Evolutionary conservation across 2,113 vertebrate genomes (phyloP), one percentile per base, ranked within the genome.

Genomic region (Hiodon tergisus): DNA sequence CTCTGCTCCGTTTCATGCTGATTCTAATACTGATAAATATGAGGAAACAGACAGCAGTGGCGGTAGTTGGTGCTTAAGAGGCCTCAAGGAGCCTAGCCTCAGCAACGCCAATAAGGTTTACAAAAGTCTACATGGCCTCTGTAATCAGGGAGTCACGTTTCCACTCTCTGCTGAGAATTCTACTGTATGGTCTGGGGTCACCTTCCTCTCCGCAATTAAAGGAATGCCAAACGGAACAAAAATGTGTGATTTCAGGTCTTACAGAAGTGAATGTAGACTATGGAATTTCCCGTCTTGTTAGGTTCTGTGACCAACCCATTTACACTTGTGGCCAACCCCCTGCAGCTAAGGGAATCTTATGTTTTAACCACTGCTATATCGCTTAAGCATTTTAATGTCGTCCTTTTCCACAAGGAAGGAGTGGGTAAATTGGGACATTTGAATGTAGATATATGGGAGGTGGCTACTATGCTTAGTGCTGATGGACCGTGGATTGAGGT

Each of bases 1-100:
- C 53, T 65, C 73, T 59, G 73, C 55, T 59, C 63, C 53, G 53
- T 75, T 69, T 57, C 57, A 14, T 67, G 65, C 46, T 50, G 53
- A 59, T 48, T 67, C 46, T 14, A 17, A 48, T 55, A 54, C 54
- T n/a, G 54, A 67, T 57, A 55, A 58, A 66, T 50, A 50, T 31
- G 31, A 74, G n/a, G 7, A 75, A 68, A 54, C 9, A 46, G 55
- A 59, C 6, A 48, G 52, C 14, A 58, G 47, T 16, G 46, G 13
- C 46, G 50, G 54, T 7, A 71, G 54, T 11, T 57, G 13, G 8
- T 11, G 14, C 54, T 58, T 75, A 55, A 67, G 13, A 48, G 17
- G 46, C 63, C 17, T 50, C 10, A 48, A 59, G 53, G 17, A 48
- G 63, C 17, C 63, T 54, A 48, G 9, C 2, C 2, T 14, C 6